phyloP scores from a whole-genome alignment of 1,140 invertebrate genomes.

The Eciton burchellii region DNA sequence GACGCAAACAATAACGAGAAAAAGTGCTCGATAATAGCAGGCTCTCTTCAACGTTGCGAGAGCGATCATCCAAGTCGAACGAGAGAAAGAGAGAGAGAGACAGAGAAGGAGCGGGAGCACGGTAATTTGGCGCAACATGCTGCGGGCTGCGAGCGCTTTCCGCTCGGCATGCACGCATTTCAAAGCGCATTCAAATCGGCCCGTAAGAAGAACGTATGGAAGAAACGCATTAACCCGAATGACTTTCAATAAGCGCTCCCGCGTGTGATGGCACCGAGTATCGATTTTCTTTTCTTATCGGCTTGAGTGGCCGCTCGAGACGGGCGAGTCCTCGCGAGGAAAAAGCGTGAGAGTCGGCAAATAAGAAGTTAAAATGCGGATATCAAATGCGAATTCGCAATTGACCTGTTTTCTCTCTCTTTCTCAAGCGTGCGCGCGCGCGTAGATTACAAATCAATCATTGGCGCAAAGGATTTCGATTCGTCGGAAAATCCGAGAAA shows the following conservation, averaged over 20 bases:
- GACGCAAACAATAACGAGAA: not conserved
- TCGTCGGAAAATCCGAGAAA: not conserved
- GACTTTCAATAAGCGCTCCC: constrained; percentile 59
- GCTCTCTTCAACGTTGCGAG: not conserved
- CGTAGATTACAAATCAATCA: constrained; percentile 43
- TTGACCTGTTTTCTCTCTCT: not conserved
- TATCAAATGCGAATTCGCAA: constrained; percentile 25
- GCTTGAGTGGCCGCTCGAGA: constrained; percentile 8
- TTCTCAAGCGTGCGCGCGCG: no score
- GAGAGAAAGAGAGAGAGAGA: no score
- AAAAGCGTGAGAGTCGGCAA: constrained; percentile 21
- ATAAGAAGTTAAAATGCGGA: constrained; percentile 35
- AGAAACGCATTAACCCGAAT: constrained; percentile 67
- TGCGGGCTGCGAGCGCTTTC: not conserved
- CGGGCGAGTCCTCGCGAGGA: not conserved
- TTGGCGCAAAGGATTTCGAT: not conserved
- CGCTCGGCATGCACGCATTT: constrained; percentile 17
- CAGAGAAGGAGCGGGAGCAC: no score
- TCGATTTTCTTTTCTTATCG: constrained; percentile 28
- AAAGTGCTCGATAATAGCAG: constrained; percentile 15
- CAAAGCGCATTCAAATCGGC: constrained; percentile 27
- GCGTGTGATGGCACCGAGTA: constrained; percentile 4
- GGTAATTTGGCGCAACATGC: constrained; percentile 7
- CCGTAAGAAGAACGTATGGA: constrained; percentile 27
- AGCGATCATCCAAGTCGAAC: not conserved